Evolutionary conservation across 2,113 vertebrate species (phyloP).

Genomic region (Petrocephalus zakoni): DNA sequence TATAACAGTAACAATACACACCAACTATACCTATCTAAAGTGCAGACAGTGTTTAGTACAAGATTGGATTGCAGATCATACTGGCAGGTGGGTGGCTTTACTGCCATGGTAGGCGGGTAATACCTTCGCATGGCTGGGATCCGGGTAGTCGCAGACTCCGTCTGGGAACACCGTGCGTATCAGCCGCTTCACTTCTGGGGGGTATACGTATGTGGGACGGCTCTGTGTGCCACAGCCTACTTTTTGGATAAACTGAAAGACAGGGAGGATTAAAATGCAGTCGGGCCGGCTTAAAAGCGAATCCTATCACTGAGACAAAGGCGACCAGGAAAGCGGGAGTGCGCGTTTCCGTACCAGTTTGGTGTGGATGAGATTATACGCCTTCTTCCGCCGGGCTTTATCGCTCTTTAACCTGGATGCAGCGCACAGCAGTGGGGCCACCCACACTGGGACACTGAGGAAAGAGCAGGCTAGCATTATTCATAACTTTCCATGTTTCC

Average conservation of each 20-base stretch:
- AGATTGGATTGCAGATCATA: neutral
- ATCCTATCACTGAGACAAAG: neutral
- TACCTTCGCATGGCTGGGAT: constrained; percentile 23
- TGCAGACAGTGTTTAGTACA: neutral
- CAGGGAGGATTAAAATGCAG: neutral
- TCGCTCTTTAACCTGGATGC: constrained; percentile 16
- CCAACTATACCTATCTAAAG: too few species aligned
- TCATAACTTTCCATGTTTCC: neutral
- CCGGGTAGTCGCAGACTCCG: constrained; percentile 15
- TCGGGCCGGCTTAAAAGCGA: neutral
- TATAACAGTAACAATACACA: too few species aligned
- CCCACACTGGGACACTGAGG: constrained; percentile 24
- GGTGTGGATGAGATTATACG: constrained; percentile 21
- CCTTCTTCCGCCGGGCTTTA: constrained; percentile 16
- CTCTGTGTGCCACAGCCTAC: neutral
- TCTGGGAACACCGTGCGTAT: constrained; percentile 19
- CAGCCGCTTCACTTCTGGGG: constrained; percentile 19
- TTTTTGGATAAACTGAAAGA: neutral
- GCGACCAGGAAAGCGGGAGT: neutral
- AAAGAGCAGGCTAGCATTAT: neutral
- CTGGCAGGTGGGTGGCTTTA: too few species aligned
- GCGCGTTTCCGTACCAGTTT: constrained; percentile 3
- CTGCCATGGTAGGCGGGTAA: neutral
- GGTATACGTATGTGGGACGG: constrained; percentile 23
- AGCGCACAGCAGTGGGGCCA: constrained; percentile 16